Conservation (phyloP, 2,113 vertebrate species). For the Glareola pratincola region DNA sequence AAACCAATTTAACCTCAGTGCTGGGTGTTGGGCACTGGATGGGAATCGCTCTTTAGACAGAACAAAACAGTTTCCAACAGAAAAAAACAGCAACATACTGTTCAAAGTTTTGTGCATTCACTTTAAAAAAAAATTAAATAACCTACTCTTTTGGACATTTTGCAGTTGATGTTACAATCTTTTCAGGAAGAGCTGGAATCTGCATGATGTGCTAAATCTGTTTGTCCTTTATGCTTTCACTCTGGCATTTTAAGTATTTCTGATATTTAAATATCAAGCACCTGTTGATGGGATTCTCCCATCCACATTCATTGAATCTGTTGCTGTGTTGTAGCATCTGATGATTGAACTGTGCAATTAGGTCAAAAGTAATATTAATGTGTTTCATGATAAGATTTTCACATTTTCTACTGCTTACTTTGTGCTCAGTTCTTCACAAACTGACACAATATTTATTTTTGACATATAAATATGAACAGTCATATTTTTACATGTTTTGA, state of each 20-base stretch:
- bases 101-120: not conserved
- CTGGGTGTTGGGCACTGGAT: not conserved
- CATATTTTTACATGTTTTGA: conserved; percentile 36
- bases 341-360: not conserved
- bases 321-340: not conserved
- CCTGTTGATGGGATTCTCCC: not conserved
- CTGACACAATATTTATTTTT: conserved; percentile 49
- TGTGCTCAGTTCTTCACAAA: not conserved
- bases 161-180: not conserved
- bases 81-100: not conserved
- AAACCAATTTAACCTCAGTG: conserved; percentile 64
- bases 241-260: conserved; percentile 7
- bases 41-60: not conserved
- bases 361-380: not conserved
- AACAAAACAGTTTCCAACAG: not conserved
- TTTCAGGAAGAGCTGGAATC: not conserved
- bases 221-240: not conserved
- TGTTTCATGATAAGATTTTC: not conserved
- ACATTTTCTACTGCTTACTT: not conserved
- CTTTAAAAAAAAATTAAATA: not conserved
- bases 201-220: not conserved
- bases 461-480: conserved; percentile 1
- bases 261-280: not conserved
- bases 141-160: not conserved
- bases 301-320: not conserved